Evolutionary conservation across 1,140 invertebrate species (phyloP).

Genomic region (Caenorhabditis elegans): DNA sequence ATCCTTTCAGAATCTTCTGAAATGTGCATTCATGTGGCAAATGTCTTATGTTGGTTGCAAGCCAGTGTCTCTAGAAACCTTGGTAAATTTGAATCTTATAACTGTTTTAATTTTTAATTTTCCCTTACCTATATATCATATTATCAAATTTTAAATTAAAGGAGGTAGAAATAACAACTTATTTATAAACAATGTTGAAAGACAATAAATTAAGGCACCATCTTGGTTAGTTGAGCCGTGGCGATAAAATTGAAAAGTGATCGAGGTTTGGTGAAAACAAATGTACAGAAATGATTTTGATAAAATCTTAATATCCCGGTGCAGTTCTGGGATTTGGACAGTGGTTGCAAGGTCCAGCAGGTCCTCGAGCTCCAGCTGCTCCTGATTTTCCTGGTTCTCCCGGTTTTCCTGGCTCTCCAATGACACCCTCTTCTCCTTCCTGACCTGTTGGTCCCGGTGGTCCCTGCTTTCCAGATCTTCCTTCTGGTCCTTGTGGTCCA

Average conservation of each 20-base stretch:
- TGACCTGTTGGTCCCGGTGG: constrained; percentile 75
- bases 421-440: constrained; percentile 75
- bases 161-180: no score
- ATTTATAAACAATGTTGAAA: background rate
- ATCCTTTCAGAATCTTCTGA: no score
- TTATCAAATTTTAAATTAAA: no score
- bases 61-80: no score
- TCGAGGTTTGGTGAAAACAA: background rate
- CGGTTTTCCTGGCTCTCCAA: constrained; percentile 74
- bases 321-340: constrained; percentile 44
- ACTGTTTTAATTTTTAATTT: no score
- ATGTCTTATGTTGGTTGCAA: no score
- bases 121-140: no score
- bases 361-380: constrained; percentile 57
- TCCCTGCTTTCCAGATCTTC: constrained; percentile 68
- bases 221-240: constrained; percentile 20
- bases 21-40: no score
- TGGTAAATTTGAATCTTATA: no score
- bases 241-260: background rate
- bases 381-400: constrained; percentile 57
- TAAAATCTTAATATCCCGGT: constrained; percentile 38
- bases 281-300: background rate
- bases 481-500: constrained; percentile 50
- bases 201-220: constrained; percentile 32
- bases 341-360: constrained; percentile 40